These are phyloP conservation scores for Brachylomia viminalis DNA, from an alignment of 2,888 invertebrate species.

Conservation along the genomic window DNA sequence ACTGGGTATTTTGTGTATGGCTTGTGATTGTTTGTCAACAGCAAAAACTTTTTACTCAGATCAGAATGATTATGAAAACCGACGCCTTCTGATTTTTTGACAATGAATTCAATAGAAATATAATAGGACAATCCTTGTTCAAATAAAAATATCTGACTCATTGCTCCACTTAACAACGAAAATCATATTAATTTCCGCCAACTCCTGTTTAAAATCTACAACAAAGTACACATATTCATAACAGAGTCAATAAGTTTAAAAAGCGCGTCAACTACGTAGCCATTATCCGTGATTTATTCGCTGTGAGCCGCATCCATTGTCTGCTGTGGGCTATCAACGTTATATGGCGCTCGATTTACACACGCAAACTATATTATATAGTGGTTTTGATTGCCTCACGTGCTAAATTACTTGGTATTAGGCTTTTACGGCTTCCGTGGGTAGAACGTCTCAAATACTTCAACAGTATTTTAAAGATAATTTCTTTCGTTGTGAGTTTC, in stretches of 20 bases:
- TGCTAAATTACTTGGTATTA: constrained; percentile 75
- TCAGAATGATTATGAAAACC: constrained; percentile 5
- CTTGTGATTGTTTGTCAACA: constrained; percentile 51
- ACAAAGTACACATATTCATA: constrained; percentile 69
- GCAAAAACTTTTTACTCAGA: background rate
- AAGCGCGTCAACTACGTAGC: constrained; percentile 78
- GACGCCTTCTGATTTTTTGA: too few relatives aligned
- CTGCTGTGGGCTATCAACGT: constrained; percentile 73
- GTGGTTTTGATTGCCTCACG: constrained; percentile 73
- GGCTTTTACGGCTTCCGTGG: constrained; percentile 71
- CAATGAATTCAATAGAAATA: background rate
- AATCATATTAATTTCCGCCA: constrained; percentile 2
- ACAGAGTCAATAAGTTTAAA: constrained; percentile 80
- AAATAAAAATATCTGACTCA: constrained; percentile 26
- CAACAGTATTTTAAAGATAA: constrained; percentile 42
- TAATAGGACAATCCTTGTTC: constrained; percentile 1
- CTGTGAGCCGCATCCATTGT: constrained; percentile 79
- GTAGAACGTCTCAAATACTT: constrained; percentile 50
- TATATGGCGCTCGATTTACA: constrained; percentile 69
- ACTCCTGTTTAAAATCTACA: constrained; percentile 32
- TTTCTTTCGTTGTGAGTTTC: constrained; percentile 31
- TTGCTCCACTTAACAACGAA: background rate
- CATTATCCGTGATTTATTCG: constrained; percentile 82
- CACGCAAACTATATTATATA: constrained; percentile 76
- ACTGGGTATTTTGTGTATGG: constrained; percentile 54